These are phyloP conservation scores for Hippocampus barbouri DNA, from an alignment of 2,113 vertebrate species.

Conservation along the genomic window DNA sequence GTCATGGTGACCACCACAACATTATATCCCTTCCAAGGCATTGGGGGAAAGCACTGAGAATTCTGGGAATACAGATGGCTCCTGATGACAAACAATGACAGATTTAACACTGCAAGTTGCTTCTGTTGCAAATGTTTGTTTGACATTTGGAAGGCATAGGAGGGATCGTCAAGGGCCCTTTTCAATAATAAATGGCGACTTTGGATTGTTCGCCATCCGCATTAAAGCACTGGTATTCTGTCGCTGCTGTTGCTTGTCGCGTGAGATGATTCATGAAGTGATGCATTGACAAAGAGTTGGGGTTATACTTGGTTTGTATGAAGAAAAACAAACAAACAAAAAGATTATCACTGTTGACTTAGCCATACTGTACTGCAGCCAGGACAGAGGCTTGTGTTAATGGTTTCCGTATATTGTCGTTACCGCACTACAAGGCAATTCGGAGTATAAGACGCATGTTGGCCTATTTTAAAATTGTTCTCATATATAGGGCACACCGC, in stretches of 20 bases:
- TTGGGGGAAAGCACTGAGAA: neutral
- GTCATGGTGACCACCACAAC: slow-evolving; percentile 6
- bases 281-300: neutral
- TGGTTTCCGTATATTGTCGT: too few relatives aligned
- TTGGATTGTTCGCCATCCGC: neutral
- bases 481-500: too few relatives aligned
- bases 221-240: neutral
- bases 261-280: neutral
- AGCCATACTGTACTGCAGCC: neutral
- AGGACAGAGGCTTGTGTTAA: neutral
- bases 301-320: neutral
- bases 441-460: too few relatives aligned
- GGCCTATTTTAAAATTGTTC: too few relatives aligned
- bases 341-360: neutral
- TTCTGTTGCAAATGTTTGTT: neutral
- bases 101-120: neutral
- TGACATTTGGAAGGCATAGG: neutral
- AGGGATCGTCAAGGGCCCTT: neutral
- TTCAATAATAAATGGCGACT: neutral
- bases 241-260: neutral
- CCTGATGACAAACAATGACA: neutral
- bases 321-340: neutral
- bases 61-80: neutral
- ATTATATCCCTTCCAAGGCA: neutral
- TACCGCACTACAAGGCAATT: too few relatives aligned